Conservation (phyloP, 2,797 vertebrate species). For the Muscicapa striata region DNA sequence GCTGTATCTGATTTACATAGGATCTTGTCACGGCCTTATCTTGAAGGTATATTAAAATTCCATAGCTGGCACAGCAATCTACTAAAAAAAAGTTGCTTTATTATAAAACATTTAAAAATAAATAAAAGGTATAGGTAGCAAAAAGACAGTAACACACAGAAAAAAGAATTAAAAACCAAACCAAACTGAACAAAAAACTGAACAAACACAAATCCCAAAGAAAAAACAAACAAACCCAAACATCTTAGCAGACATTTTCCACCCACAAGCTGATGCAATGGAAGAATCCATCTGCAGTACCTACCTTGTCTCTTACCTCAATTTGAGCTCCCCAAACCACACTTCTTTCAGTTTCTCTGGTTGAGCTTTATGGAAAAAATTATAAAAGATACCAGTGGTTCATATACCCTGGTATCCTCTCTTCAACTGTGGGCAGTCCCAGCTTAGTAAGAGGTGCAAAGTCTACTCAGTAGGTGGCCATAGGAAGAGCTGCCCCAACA, state of each 20-base stretch:
- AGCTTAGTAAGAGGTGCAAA: not conserved
- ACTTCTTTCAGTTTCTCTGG: not conserved
- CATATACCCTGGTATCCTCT: not conserved
- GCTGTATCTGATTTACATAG: conserved; percentile 19
- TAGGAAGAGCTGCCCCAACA: not conserved
- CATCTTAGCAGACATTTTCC: not conserved
- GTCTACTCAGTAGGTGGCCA: not conserved
- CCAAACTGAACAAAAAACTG: not conserved
- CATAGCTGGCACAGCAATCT: not conserved
- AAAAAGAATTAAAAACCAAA: not conserved
- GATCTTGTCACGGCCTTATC: not conserved
- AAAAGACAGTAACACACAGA: not conserved
- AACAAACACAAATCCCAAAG: not conserved
- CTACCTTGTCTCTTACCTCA: not conserved
- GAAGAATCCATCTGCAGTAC: not conserved
- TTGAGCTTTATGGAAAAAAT: not conserved
- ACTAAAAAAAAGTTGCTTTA: not conserved
- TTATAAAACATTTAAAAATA: not conserved
- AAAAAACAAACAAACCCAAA: not conserved
- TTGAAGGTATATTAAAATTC: not conserved
- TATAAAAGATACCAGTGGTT: not conserved
- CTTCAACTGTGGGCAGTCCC: not conserved
- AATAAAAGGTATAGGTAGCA: not conserved
- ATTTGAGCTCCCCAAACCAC: not conserved
- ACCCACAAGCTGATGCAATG: not conserved